A percentile compares a stretch with the other conserved stretches of the same genome.
Evolutionary conservation across 2,888 invertebrate species (phyloP).

Genomic region (Calameuta filiformis): DNA sequence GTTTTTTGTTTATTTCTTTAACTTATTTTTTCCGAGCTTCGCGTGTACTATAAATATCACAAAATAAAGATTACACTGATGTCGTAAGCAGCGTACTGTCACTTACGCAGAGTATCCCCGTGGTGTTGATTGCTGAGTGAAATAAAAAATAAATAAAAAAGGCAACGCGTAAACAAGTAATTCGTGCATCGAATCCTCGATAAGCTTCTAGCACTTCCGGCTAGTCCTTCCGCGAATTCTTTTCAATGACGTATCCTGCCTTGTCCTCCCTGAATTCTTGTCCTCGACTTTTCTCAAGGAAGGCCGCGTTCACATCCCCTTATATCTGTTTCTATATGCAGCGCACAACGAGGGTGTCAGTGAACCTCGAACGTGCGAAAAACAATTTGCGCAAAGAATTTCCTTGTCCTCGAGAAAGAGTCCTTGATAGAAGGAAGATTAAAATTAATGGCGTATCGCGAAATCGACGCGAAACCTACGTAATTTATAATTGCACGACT

Average conservation of each 20-base stretch:
- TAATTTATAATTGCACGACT: not conserved
- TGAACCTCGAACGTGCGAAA: not conserved
- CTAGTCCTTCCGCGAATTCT: not conserved
- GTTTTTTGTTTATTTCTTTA: not conserved
- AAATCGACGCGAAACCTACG: constrained; percentile 22
- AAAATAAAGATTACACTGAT: not conserved
- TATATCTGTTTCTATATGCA: not conserved
- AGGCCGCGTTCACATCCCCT: not conserved
- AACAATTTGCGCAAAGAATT: not conserved
- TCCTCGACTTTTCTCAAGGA: not conserved
- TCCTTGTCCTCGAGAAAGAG: constrained; percentile 20
- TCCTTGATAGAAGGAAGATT: constrained; percentile 37
- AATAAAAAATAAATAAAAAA: not conserved
- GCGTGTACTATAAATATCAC: not conserved
- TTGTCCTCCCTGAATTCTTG: not conserved
- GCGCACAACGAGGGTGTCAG: not conserved
- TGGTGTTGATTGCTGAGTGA: no score
- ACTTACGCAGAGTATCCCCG: not conserved
- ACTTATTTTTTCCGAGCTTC: no score
- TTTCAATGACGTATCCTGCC: not conserved
- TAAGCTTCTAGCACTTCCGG: not conserved
- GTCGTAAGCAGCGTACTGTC: not conserved
- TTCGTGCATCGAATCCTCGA: not conserved
- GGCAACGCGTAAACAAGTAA: not conserved
- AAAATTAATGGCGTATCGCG: constrained; percentile 41